A percentile compares a stretch with the other conserved stretches of the same genome.
Conservation (phyloP, 2,888 invertebrate species). For the Eilema sororculum region DNA sequence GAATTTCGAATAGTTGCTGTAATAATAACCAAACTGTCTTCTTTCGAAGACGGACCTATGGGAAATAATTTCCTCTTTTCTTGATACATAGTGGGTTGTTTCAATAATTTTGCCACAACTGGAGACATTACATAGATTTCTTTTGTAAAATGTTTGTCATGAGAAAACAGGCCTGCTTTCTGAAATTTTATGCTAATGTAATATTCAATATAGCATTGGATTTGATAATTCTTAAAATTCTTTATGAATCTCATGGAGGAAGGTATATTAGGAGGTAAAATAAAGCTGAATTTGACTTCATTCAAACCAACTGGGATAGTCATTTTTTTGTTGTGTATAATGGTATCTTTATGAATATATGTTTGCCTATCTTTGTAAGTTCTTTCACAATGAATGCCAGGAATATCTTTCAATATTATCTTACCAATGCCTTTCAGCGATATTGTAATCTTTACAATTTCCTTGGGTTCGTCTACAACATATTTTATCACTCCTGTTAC, state of each 20-base stretch:
- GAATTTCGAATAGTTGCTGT: conserved; percentile 55
- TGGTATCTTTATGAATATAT: conserved; percentile 12
- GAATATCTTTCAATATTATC: conserved; percentile 4
- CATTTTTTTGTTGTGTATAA: neutral
- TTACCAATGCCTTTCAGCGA: conserved; percentile 16
- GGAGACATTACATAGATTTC: conserved; percentile 55
- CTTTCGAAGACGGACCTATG: conserved; percentile 42
- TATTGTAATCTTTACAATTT: conserved; percentile 43
- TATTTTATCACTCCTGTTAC: conserved; percentile 61
- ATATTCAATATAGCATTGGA: conserved; percentile 55
- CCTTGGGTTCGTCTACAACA: conserved; percentile 54
- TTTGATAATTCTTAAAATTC: conserved; percentile 22
- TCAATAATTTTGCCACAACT: conserved; percentile 49
- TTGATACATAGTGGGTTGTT: conserved; percentile 52
- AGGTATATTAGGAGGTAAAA: conserved; percentile 34
- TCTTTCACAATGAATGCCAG: neutral
- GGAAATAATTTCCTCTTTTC: conserved; percentile 53
- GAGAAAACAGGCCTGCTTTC: conserved; percentile 51
- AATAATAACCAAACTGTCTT: conserved; percentile 51
- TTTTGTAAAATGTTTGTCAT: conserved; percentile 55
- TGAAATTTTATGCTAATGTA: conserved; percentile 60
- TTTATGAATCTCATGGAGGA: neutral
- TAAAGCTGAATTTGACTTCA: conserved; percentile 48
- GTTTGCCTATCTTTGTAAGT: neutral
- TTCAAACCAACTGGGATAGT: conserved; percentile 40